Evolutionary conservation across 2,888 invertebrate species (phyloP), one percentile per base, ranked within the genome.

Genomic region (Conistra vaccinii): DNA sequence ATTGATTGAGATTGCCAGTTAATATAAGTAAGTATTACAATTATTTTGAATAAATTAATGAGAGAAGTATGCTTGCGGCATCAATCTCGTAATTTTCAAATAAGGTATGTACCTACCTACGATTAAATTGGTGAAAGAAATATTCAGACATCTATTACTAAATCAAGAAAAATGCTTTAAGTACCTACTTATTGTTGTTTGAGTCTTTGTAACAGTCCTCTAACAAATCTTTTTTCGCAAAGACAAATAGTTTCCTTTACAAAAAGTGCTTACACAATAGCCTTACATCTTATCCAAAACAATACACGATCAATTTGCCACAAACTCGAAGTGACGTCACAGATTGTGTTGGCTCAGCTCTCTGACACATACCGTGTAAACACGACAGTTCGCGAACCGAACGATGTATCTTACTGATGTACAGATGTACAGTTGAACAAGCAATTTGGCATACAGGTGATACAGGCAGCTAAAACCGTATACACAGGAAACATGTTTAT

Each of bases 341-440:
- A 69, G 45, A 69, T 69, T 48, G 69, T 71, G 61, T 81, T 73
- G 26, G 6, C 35, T 42, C 9, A 55, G 29, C 45, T 42, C 70
- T 69, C 42, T 67, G 61, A 66, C 58, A 55, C 14, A 55, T 51
- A n/a, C 42, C 60, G 39, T 71, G 79, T 69, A 77, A 81, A 81
- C 69, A 77, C 20, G 57, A 73, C n/a, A 42, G 26, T 29, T 51
- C 62, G 29, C 42, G 3, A 45, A 68, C 60, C 10, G 63, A 32
- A 7, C 60, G 17, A 60, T 45, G 58, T 68, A 58, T 80, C 45
- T 48, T 32, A 60, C n/a, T 35, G 42, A 61, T 45, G n/a, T n/a
- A n/a, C n/a, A 10, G 12, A 26, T 55, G 55, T 78, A 75, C n/a
- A 48, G 6, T 17, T 17, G 23, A 14, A n/a, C 6, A 29, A 63